These are phyloP conservation scores for Urocyon cinereoargenteus DNA, from an alignment of 2,797 vertebrate genomes.

Conservation along the genomic window DNA sequence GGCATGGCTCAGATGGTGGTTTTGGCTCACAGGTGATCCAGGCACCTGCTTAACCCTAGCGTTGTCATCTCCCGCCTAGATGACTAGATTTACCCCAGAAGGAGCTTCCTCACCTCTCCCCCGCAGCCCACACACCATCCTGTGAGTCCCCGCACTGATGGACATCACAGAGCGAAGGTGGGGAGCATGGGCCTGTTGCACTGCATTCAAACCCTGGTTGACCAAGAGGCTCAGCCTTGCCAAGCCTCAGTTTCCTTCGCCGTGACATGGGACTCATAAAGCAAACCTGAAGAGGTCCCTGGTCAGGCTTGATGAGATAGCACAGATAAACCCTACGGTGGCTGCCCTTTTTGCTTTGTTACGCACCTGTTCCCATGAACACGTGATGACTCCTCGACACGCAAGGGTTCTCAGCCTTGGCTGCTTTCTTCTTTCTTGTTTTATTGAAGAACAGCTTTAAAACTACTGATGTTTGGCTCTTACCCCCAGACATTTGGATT, in stretches of 20 bases:
- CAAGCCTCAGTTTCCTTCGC: not conserved
- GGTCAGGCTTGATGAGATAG: not conserved
- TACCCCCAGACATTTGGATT: not conserved
- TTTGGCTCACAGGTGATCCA: not conserved
- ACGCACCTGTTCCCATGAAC: fast-evolving
- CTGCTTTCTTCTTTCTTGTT: not conserved
- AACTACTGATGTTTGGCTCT: not conserved
- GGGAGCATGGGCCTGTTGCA: fast-evolving
- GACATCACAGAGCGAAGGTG: not conserved
- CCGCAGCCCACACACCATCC: not conserved
- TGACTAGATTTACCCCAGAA: not conserved
- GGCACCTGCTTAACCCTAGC: not conserved
- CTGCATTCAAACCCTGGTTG: not conserved
- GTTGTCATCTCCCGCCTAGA: not conserved
- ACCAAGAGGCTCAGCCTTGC: too few species aligned
- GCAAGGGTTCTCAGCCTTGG: not conserved
- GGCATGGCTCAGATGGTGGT: not conserved
- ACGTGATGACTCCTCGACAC: not conserved
- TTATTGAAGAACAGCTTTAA: not conserved
- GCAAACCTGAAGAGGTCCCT: not conserved
- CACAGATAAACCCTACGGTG: not conserved
- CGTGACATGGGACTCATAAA: not conserved
- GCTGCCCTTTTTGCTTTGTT: not conserved
- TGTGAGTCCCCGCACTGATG: not conserved
- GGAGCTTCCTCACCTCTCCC: not conserved